Conservation (phyloP, 2,888 invertebrate genomes). For the Crepidodera aurea region DNA sequence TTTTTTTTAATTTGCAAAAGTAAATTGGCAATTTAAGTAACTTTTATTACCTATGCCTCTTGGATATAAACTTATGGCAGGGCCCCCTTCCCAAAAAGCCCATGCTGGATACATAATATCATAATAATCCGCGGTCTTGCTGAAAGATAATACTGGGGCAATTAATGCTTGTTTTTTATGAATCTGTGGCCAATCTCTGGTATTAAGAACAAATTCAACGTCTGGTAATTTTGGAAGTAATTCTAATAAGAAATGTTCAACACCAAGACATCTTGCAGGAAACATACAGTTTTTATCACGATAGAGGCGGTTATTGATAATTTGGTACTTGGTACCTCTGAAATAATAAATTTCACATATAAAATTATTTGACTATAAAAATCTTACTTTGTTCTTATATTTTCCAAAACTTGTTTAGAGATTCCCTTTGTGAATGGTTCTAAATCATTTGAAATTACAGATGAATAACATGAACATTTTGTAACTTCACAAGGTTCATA, state of each 20-base stretch:
- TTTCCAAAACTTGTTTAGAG: slow-evolving; percentile 69
- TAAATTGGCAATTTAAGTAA: no score
- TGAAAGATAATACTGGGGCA: slow-evolving; percentile 94
- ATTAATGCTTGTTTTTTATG: slow-evolving; percentile 68
- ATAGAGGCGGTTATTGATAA: slow-evolving; percentile 81
- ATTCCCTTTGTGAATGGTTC: slow-evolving; percentile 76
- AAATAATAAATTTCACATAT: slow-evolving; percentile 33
- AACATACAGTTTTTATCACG: slow-evolving; percentile 89
- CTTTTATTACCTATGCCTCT: slow-evolving; percentile 81
- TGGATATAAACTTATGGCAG: slow-evolving; percentile 93
- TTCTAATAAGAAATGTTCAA: slow-evolving; percentile 85
- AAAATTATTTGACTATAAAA: not conserved
- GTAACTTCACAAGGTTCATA: slow-evolving; percentile 67
- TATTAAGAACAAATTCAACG: slow-evolving; percentile 87
- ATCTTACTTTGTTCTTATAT: slow-evolving; percentile 62
- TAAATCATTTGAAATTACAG: slow-evolving; percentile 75
- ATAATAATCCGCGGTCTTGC: slow-evolving; percentile 84
- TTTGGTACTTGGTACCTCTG: slow-evolving; percentile 83
- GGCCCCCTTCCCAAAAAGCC: slow-evolving; percentile 99
- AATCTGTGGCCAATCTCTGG: slow-evolving; percentile 92
- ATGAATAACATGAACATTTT: slow-evolving; percentile 71
- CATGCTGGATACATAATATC: slow-evolving; percentile 97
- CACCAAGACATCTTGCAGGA: slow-evolving; percentile 88
- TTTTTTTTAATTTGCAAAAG: no score
- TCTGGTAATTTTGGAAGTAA: slow-evolving; percentile 76